These are phyloP conservation scores for Hirtodrosophila alboralis DNA, from an alignment of 2,888 invertebrate genomes.

Conservation along the genomic window DNA sequence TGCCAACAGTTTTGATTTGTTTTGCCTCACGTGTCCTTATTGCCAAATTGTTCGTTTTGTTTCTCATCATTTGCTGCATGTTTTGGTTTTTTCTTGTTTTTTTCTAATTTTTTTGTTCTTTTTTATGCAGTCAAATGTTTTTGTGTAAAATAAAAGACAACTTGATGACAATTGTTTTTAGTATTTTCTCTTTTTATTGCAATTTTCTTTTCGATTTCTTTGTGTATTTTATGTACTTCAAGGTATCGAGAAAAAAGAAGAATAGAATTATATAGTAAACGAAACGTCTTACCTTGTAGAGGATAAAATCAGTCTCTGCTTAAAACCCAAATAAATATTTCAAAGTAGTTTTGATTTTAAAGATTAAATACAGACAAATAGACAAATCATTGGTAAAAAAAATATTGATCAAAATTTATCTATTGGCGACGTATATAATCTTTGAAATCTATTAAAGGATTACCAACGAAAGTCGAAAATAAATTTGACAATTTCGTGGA, in stretches of 20 bases:
- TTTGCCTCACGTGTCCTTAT: conserved; percentile 25
- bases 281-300: conserved; percentile 65
- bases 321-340: conserved; percentile 51
- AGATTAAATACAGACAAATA: conserved; percentile 20
- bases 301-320: conserved; percentile 62
- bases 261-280: conserved; percentile 48
- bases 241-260: conserved; percentile 58
- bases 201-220: conserved; percentile 59
- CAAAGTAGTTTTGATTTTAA: conserved; percentile 12
- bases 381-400: background rate
- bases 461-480: conserved; percentile 11
- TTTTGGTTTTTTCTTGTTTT: conserved; percentile 18
- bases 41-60: conserved; percentile 21
- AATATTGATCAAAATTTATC: background rate
- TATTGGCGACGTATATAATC: conserved; percentile 14
- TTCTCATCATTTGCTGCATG: conserved; percentile 20
- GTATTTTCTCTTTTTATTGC: conserved; percentile 74
- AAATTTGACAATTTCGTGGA: conserved; percentile 7
- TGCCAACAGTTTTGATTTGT: conserved; percentile 5
- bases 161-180: conserved; percentile 77
- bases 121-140: conserved; percentile 32
- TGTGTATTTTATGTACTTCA: conserved; percentile 53
- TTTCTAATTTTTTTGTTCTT: conserved; percentile 26
- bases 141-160: conserved; percentile 80
- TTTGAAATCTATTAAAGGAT: conserved; percentile 3